Evolutionary conservation across 2,888 invertebrate species (phyloP), one percentile per base, ranked within the genome.

Genomic region (Caenorhabditis sulstoni): DNA sequence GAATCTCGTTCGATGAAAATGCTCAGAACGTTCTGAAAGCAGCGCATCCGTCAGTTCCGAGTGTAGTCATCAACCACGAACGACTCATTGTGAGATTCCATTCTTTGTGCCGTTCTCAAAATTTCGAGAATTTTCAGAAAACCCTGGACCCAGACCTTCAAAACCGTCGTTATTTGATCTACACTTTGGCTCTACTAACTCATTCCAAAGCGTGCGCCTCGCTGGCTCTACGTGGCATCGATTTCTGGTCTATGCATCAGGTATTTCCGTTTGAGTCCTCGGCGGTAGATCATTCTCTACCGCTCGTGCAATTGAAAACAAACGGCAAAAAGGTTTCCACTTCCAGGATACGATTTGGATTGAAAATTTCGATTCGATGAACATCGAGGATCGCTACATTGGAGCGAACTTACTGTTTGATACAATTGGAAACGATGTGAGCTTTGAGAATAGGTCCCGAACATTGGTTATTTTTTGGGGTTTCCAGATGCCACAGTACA

Each of bases 241-340:
- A 73, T 22, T 73, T 73, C 29, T 73, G 73, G 73, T 73, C 73
- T 1, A 73, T 73, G 73, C 73, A 73, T 58, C 73, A 73, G 57
- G 71, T 71, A 41, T 41, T 11, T 3, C n/a, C n/a, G n/a, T n/a
- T n/a, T n/a, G n/a, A n/a, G n/a, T n/a, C n/a, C n/a, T n/a, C n/a
- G n/a, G n/a, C n/a, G n/a, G n/a, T n/a, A n/a, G n/a, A n/a, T n/a
- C n/a, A n/a, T n/a, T n/a, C n/a, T n/a, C n/a, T n/a, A n/a, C n/a
- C n/a, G n/a, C n/a, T n/a, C n/a, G n/a, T n/a, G n/a, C n/a, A n/a
- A n/a, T n/a, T n/a, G n/a, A n/a, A n/a, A n/a, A n/a, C n/a, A n/a
- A n/a, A n/a, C n/a, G n/a, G n/a, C n/a, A n/a, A n/a, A n/a, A n/a
- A n/a, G n/a, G n/a, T n/a, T n/a, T n/a, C n/a, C n/a, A n/a, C n/a